Percentiles rank a stretch among this genome's conserved stretches.
Conservation (phyloP, 2,888 invertebrate species). For the Hyposoter dolosus region DNA sequence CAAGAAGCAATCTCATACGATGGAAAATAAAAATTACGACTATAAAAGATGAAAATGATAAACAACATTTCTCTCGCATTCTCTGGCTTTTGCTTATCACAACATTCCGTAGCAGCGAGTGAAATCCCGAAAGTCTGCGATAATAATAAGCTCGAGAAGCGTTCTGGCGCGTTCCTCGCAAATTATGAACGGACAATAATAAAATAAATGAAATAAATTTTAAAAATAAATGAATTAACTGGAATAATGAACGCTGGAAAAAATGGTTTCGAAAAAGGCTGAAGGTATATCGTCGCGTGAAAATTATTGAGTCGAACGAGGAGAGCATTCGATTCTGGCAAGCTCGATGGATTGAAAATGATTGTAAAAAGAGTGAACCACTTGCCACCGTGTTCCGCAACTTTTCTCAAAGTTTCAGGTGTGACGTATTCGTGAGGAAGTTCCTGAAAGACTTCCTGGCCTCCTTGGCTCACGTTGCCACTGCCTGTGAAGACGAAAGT, state of each 20-base stretch:
- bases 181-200: too few species aligned
- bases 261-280: not conserved
- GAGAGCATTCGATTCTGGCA: not conserved
- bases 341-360: not conserved
- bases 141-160: too few species aligned
- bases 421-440: constrained; percentile 99
- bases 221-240: too few species aligned
- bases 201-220: too few species aligned
- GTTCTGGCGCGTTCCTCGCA: too few species aligned
- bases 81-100: not conserved
- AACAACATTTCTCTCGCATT: not conserved
- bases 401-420: constrained; percentile 97
- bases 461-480: constrained; percentile 97
- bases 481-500: constrained; percentile 99
- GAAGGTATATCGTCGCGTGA: not conserved
- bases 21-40: constrained; percentile 6
- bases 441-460: constrained; percentile 97
- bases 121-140: not conserved
- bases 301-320: too few species aligned
- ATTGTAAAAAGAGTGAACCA: constrained; percentile 54
- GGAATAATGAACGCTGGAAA: not conserved
- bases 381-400: constrained; percentile 98
- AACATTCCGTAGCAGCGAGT: not conserved
- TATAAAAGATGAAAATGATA: constrained; percentile 17
- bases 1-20: constrained; percentile 7